These are phyloP conservation scores for Nothocercus julius DNA, from an alignment of 2,113 vertebrate genomes.

Conservation along the genomic window DNA sequence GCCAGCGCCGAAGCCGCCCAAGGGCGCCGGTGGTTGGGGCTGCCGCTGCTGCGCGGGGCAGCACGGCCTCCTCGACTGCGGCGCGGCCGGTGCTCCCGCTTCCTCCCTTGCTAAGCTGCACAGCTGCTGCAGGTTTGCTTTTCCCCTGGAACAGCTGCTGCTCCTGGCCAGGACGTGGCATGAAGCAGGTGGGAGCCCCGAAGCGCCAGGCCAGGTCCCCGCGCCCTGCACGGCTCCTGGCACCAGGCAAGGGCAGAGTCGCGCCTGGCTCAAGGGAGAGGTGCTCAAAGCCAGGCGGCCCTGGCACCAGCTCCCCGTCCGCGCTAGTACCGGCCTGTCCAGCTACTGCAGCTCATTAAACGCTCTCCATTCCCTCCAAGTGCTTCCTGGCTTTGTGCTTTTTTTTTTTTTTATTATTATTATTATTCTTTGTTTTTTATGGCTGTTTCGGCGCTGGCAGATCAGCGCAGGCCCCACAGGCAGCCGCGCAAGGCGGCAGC, in stretches of 20 bases:
- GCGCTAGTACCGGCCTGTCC: accelerated
- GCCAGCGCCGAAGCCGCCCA: no score
- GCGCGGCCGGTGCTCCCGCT: background rate
- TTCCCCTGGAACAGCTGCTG: background rate
- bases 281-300: accelerated
- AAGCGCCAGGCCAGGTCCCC: accelerated
- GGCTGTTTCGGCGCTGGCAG: accelerated
- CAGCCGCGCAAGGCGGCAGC: background rate
- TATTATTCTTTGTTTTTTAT: accelerated
- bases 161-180: background rate
- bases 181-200: no score
- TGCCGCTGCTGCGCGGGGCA: no score
- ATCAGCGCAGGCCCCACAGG: accelerated
- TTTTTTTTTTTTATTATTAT: no score
- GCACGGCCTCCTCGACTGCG: background rate
- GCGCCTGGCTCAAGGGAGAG: no score
- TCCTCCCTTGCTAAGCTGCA: background rate
- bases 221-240: no score
- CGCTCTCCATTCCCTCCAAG: accelerated
- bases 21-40: background rate
- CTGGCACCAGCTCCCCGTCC: accelerated
- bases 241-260: no score
- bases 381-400: background rate
- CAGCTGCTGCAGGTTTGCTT: background rate
- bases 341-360: background rate